Percentiles rank a stretch among this genome's conserved stretches.
Evolutionary conservation across 2,113 vertebrate species (phyloP).

Genomic region (Zosterops pallidus): DNA sequence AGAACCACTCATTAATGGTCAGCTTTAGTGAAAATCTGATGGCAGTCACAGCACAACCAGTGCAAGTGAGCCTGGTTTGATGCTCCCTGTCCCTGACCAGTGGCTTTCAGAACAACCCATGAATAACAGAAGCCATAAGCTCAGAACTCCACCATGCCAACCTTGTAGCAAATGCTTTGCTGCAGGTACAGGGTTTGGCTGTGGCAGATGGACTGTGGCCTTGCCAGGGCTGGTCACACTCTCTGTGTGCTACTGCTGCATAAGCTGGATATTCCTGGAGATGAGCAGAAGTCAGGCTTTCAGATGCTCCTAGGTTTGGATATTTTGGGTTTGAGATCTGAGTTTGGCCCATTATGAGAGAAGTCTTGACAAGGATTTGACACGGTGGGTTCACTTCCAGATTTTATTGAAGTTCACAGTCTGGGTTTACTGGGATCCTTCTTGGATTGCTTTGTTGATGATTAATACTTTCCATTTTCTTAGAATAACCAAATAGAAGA

Average conservation of each 20-base stretch:
- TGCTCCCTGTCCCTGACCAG: background rate
- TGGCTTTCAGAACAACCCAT: background rate
- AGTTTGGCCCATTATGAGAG: background rate
- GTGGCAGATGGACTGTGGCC: background rate
- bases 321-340: background rate
- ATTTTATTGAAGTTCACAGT: background rate
- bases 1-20: background rate
- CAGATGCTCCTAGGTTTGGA: background rate
- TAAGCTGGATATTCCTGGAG: background rate
- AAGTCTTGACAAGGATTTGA: constrained; percentile 3
- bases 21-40: background rate
- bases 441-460: constrained; percentile 26
- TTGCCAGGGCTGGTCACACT: background rate
- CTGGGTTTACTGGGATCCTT: constrained; percentile 6
- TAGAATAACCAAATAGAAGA: constrained; percentile 95
- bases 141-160: background rate
- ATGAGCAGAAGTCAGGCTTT: background rate
- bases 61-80: background rate
- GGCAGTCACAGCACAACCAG: background rate
- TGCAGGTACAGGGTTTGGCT: background rate
- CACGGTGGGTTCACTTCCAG: background rate
- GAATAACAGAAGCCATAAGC: background rate
- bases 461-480: constrained; percentile 18
- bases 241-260: background rate
- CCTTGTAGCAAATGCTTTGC: background rate